Base-by-base conservation (phyloP, 2,888 invertebrate species). In the Tigriopus californicus region DNA sequence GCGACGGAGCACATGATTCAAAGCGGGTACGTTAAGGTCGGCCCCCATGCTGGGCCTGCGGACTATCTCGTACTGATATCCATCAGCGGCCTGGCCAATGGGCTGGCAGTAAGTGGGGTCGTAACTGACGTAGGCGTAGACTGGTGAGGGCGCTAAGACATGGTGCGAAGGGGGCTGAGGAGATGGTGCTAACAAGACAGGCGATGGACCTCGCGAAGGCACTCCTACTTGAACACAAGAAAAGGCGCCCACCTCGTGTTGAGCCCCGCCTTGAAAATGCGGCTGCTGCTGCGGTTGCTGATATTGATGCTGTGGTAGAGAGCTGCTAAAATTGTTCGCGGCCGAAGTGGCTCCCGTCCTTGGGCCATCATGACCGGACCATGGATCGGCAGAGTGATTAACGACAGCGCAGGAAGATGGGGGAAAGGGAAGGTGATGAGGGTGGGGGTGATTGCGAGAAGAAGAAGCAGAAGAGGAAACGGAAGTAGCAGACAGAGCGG, bases 91-190 rank as follows among this genome's bases (percentile, higher is more conserved):
- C 40, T 60, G 54, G 25, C 59, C 49, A 46, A 57, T 60, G 61
- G 57, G 25, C 47, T 60, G 60, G 58, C 60, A 48, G 52, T 62
- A 52, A 58, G 57, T 20, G 55, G 49, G 52, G 61, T 57, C 55
- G 58, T 58, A 40, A 56, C 41, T n/a, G 51, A 42, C 40, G 40
- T 15, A 12, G 49, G 24, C 51, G 41, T 40, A 59, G 24, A 52
- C 18, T 13, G 59, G 59, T 11, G 59, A 59, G n/a, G 59, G 52
- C n/a, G 52, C 18, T 41, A 41, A 56, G 13, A 25, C 47, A 20
- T 15, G 13, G 40, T 41, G 52, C 40, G 59, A 5, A 41, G 51
- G 52, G 18, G 54, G 54, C 18, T n/a, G 13, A 22, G 54, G 40
- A 25, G 54, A n/a, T 5, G 40, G 13, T n/a, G 18, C 41, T n/a